These are phyloP conservation scores for Limnephilus rhombicus DNA, from an alignment of 2,888 invertebrate genomes.

Conservation along the genomic window DNA sequence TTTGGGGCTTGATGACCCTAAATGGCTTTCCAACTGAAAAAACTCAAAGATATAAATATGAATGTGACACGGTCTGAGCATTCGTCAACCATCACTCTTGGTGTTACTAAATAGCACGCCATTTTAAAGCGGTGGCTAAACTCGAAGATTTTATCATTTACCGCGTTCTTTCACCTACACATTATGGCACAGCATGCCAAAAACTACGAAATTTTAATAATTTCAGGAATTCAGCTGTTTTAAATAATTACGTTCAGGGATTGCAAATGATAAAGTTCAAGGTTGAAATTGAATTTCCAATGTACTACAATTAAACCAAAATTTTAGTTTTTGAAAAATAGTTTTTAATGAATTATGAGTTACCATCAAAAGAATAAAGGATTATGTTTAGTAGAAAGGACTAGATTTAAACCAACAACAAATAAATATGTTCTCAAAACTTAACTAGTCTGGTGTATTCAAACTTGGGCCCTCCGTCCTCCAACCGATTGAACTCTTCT, in stretches of 20 bases:
- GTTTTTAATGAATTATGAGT: not conserved
- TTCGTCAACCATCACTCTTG: not conserved
- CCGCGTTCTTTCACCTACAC: conserved; percentile 41
- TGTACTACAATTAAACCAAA: not conserved
- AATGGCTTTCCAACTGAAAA: not conserved
- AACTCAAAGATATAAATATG: not conserved
- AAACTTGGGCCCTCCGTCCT: too few relatives aligned
- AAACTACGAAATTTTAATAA: conserved; percentile 4
- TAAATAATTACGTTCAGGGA: not conserved
- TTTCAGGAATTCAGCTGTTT: not conserved
- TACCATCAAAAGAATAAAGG: too few relatives aligned
- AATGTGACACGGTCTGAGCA: not conserved
- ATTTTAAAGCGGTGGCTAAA: not conserved
- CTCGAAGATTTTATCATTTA: not conserved
- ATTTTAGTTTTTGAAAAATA: not conserved
- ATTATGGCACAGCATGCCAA: conserved; percentile 16
- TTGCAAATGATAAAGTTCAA: not conserved
- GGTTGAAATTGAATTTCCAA: not conserved
- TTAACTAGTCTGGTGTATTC: too few relatives aligned
- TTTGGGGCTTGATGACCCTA: not conserved
- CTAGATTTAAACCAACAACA: too few relatives aligned
- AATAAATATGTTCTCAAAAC: too few relatives aligned
- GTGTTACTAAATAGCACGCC: conserved; percentile 28
- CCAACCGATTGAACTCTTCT: too few relatives aligned
- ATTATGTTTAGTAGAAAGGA: too few relatives aligned